Evolutionary conservation across 1,140 invertebrate genomes (phyloP).

Genomic region (Rhyacophila brunnea): DNA sequence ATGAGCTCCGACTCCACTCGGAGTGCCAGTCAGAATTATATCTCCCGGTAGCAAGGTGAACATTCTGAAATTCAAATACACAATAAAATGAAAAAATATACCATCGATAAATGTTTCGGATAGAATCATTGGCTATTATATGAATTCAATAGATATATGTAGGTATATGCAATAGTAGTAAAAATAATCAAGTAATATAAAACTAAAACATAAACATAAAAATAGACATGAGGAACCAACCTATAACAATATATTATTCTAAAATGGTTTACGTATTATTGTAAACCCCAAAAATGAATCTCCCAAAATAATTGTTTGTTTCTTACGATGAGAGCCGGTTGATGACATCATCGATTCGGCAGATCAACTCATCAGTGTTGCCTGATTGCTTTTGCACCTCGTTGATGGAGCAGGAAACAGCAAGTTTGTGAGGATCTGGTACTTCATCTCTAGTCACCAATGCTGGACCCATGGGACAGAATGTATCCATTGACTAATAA

Average conservation of each 20-base stretch:
- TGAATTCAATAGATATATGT: too few species aligned
- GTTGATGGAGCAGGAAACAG: slow-evolving; percentile 74
- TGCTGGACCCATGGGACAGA: slow-evolving; percentile 79
- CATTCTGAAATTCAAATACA: slow-evolving; percentile 69
- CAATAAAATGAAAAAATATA: too few species aligned
- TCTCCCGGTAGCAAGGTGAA: slow-evolving; percentile 84
- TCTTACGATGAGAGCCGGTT: slow-evolving; percentile 76
- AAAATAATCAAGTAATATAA: too few species aligned
- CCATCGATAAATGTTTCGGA: too few species aligned
- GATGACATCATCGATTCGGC: slow-evolving; percentile 76
- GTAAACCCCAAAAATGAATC: too few species aligned
- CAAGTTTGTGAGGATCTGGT: slow-evolving; percentile 69
- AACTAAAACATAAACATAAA: too few species aligned
- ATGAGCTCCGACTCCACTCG: slow-evolving; percentile 79
- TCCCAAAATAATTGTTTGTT: too few species aligned
- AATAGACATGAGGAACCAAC: too few species aligned
- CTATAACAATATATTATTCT: too few species aligned
- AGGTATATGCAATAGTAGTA: too few species aligned
- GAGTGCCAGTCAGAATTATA: slow-evolving; percentile 87
- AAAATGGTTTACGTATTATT: too few species aligned
- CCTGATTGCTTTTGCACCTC: slow-evolving; percentile 77
- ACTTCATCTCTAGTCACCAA: slow-evolving; percentile 77
- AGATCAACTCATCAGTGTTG: slow-evolving; percentile 78
- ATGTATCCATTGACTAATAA: slow-evolving; percentile 76
- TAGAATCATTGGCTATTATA: too few species aligned